These are phyloP conservation scores for Ophthalmolycus amberensis DNA, from an alignment of 2,113 vertebrate genomes.

Conservation along the genomic window DNA sequence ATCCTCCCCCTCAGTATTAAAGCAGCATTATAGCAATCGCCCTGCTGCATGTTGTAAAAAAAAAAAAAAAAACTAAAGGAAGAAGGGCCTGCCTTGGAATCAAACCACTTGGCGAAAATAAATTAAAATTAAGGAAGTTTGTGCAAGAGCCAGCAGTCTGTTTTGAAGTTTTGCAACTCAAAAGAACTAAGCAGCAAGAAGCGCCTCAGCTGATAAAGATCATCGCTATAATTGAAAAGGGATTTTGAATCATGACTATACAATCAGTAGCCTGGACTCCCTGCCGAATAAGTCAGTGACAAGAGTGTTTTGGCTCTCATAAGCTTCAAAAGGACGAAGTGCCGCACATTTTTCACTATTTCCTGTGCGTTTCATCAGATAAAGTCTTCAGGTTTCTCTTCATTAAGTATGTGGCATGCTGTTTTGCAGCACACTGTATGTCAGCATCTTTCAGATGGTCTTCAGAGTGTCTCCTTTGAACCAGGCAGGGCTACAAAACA, in stretches of 20 bases:
- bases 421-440: slow-evolving; percentile 35
- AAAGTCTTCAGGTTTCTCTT: slow-evolving; percentile 51
- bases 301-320: slow-evolving; percentile 39
- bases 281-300: slow-evolving; percentile 43
- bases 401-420: slow-evolving; percentile 38
- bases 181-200: slow-evolving; percentile 23
- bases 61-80: neutral
- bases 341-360: slow-evolving; percentile 38
- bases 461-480: slow-evolving; percentile 57
- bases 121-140: slow-evolving; percentile 46
- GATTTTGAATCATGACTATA: slow-evolving; percentile 59
- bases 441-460: slow-evolving; percentile 47
- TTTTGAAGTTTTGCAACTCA: slow-evolving; percentile 43
- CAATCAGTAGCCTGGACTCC: slow-evolving; percentile 39
- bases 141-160: slow-evolving; percentile 16
- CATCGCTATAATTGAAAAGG: slow-evolving; percentile 35
- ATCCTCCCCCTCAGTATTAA: slow-evolving; percentile 40
- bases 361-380: slow-evolving; percentile 73
- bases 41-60: slow-evolving; percentile 23
- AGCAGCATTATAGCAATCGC: slow-evolving; percentile 22
- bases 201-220: slow-evolving; percentile 46
- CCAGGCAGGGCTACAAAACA: slow-evolving; percentile 35
- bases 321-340: slow-evolving; percentile 50
- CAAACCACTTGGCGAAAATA: slow-evolving; percentile 39
- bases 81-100: slow-evolving; percentile 25